These are phyloP conservation scores for Ceratosolen fusciceps DNA, from an alignment of 1,140 invertebrate genomes.

Conservation along the genomic window DNA sequence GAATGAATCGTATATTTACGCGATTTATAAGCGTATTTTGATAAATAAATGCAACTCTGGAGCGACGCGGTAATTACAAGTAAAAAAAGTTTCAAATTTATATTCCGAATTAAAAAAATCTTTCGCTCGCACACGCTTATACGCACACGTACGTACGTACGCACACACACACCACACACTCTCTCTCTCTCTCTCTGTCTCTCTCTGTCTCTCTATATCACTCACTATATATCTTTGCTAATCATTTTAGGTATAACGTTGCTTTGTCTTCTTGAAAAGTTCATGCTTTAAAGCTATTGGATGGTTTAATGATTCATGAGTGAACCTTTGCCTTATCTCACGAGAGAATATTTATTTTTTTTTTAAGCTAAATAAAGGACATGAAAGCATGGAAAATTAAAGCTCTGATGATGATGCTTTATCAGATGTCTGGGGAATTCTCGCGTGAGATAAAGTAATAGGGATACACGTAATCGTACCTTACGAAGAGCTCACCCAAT, in stretches of 20 bases:
- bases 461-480: conserved; percentile 66
- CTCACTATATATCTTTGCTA: too few relatives aligned
- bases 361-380: neutral
- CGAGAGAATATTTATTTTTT: conserved; percentile 32
- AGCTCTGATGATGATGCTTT: conserved; percentile 1
- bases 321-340: conserved; percentile 42
- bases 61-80: too few relatives aligned
- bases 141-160: too few relatives aligned
- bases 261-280: too few relatives aligned
- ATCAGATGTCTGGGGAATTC: conserved; percentile 32
- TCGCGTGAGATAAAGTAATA: conserved; percentile 58
- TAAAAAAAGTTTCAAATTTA: conserved; percentile 15
- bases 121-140: too few relatives aligned
- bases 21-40: neutral
- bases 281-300: conserved; percentile 33
- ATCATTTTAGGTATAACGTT: too few relatives aligned
- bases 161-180: too few relatives aligned
- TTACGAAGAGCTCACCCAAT: conserved; percentile 72
- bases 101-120: conserved; percentile 27
- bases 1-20: neutral
- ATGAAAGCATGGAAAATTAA: neutral
- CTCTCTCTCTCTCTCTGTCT: too few relatives aligned
- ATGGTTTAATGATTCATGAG: conserved; percentile 41
- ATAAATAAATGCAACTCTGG: too few relatives aligned
- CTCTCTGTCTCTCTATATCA: too few relatives aligned